These are phyloP conservation scores for Drosophila kanapiae DNA, from an alignment of 1,140 invertebrate genomes.

Conservation along the genomic window DNA sequence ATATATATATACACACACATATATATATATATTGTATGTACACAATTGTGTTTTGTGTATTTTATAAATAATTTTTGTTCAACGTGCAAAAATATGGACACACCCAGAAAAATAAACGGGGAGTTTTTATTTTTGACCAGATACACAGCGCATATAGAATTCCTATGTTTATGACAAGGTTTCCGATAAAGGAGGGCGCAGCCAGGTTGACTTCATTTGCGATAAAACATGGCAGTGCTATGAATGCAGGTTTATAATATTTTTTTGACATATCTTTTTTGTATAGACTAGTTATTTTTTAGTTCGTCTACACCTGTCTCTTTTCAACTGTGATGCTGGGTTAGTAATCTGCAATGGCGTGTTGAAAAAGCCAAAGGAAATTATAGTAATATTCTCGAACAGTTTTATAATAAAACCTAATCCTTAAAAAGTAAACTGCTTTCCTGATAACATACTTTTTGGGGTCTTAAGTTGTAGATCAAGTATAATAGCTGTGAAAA, in stretches of 20 bases:
- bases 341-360: neutral
- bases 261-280: neutral
- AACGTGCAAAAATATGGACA: slow-evolving; percentile 55
- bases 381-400: neutral
- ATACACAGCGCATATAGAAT: neutral
- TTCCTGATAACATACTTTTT: neutral
- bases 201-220: slow-evolving; percentile 1
- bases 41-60: slow-evolving; percentile 55
- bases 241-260: neutral
- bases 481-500: neutral
- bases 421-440: neutral
- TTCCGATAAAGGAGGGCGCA: neutral
- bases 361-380: neutral
- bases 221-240: neutral
- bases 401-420: too few species aligned
- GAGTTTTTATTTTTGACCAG: neutral
- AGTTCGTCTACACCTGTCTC: too few species aligned
- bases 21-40: slow-evolving; percentile 58
- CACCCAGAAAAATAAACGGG: slow-evolving; percentile 47
- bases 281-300: neutral
- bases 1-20: slow-evolving; percentile 2
- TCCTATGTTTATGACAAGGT: too few species aligned
- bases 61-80: slow-evolving; percentile 76
- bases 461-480: neutral
- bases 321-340: neutral